Conservation (phyloP, 2,888 invertebrate species). For the Priocnemis perturbator region DNA sequence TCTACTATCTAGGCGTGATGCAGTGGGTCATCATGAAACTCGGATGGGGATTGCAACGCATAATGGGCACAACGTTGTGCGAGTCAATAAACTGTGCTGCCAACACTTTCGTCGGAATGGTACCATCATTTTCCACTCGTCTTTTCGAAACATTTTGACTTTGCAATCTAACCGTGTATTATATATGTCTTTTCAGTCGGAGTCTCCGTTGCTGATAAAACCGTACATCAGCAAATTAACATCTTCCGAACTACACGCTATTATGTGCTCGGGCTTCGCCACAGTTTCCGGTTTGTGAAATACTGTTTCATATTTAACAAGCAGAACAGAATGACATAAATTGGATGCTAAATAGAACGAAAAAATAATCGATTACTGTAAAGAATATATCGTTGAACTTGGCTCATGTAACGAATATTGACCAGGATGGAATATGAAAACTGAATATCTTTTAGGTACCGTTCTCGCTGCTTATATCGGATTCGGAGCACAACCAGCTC, state of each 20-base stretch:
- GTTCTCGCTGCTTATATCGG: slow-evolving; percentile 94
- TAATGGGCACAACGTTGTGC: slow-evolving; percentile 92
- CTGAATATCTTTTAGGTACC: slow-evolving; percentile 78
- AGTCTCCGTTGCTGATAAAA: slow-evolving; percentile 91
- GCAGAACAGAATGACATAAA: no score
- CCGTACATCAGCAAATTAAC: slow-evolving; percentile 92
- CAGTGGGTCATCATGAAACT: slow-evolving; percentile 89
- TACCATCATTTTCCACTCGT: slow-evolving; percentile 64
- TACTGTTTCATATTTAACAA: no score
- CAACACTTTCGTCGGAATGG: slow-evolving; percentile 96
- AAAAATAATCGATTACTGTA: no score
- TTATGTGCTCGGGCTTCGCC: slow-evolving; percentile 96
- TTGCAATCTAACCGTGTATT: neutral
- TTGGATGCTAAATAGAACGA: no score
- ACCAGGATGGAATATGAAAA: no score
- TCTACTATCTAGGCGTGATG: slow-evolving; percentile 93
- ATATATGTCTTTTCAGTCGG: slow-evolving; percentile 80
- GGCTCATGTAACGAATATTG: no score
- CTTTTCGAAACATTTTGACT: neutral
- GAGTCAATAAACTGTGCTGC: slow-evolving; percentile 96
- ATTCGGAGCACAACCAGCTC: slow-evolving; percentile 91
- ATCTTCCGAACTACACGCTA: slow-evolving; percentile 92
- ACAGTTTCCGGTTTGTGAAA: slow-evolving; percentile 87
- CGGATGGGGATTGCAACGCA: slow-evolving; percentile 84
- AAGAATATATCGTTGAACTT: no score